A percentile compares a stretch with the other conserved stretches of the same genome.
phyloP scores from a whole-genome alignment of 2,888 invertebrate species.

The Patella pellucida region DNA sequence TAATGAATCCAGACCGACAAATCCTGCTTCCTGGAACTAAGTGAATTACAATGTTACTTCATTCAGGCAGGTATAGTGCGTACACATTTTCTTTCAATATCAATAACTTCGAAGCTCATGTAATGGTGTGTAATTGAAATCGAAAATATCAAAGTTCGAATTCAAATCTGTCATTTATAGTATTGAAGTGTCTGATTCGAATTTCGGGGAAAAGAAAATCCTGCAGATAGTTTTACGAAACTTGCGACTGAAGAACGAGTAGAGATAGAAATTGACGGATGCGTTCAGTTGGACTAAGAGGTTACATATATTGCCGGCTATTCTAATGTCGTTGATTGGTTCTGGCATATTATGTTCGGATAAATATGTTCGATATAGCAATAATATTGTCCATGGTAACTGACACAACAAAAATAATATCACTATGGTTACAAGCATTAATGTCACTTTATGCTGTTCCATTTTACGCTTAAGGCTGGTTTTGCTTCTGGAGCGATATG shows the following conservation, averaged over 20 bases:
- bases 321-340: constrained; percentile 32
- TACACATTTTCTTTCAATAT: no score
- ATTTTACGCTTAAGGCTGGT: constrained; percentile 63
- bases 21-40: no score
- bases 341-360: constrained; percentile 38
- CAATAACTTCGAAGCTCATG: no score
- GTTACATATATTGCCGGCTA: constrained; percentile 80
- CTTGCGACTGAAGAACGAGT: constrained; percentile 82
- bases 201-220: constrained; percentile 69
- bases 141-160: no score
- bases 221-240: constrained; percentile 77
- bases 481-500: constrained; percentile 37
- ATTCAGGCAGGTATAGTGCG: no score
- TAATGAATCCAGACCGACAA: no score
- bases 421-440: constrained; percentile 83
- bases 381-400: constrained; percentile 77
- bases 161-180: no score
- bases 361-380: constrained; percentile 72
- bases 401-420: constrained; percentile 82
- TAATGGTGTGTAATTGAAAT: no score
- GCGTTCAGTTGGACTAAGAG: constrained; percentile 81
- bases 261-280: constrained; percentile 83
- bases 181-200: no score
- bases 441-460: constrained; percentile 77
- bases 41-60: no score